Evolutionary conservation across 2,797 vertebrate genomes (phyloP).

Genomic region (Natrix natrix): DNA sequence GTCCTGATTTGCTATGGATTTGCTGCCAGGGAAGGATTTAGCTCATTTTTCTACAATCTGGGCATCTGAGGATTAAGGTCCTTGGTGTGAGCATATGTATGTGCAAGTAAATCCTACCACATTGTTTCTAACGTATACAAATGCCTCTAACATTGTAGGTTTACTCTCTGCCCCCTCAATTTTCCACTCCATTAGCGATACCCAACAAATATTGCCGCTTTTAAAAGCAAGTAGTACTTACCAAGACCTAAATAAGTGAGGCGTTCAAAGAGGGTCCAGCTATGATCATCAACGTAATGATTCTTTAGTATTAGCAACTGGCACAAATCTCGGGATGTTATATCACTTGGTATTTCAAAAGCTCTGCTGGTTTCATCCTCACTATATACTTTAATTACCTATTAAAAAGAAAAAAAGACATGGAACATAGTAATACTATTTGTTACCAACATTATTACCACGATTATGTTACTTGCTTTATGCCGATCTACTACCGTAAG

Average conservation of each 20-base stretch:
- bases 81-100: not conserved
- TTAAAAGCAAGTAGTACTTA: constrained; percentile 65
- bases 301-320: constrained; percentile 94
- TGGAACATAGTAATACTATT: not conserved
- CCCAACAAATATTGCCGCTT: not conserved
- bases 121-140: not conserved
- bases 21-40: not conserved
- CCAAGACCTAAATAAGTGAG: constrained; percentile 85
- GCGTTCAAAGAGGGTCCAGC: constrained; percentile 94
- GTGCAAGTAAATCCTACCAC: not conserved
- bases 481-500: not conserved
- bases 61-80: not conserved
- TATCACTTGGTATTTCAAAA: constrained; percentile 90
- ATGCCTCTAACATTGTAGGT: not conserved
- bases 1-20: not conserved
- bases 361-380: constrained; percentile 93
- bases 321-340: constrained; percentile 90
- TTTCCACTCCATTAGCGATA: not conserved
- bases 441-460: not conserved
- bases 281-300: constrained; percentile 92
- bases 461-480: not conserved
- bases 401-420: constrained; percentile 52
- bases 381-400: constrained; percentile 97
- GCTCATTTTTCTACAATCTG: not conserved
- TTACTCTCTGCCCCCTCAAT: not conserved